Evolutionary conservation across 2,888 invertebrate species (phyloP), one percentile per base, ranked within the genome.

Genomic region (Brachyptera risi): DNA sequence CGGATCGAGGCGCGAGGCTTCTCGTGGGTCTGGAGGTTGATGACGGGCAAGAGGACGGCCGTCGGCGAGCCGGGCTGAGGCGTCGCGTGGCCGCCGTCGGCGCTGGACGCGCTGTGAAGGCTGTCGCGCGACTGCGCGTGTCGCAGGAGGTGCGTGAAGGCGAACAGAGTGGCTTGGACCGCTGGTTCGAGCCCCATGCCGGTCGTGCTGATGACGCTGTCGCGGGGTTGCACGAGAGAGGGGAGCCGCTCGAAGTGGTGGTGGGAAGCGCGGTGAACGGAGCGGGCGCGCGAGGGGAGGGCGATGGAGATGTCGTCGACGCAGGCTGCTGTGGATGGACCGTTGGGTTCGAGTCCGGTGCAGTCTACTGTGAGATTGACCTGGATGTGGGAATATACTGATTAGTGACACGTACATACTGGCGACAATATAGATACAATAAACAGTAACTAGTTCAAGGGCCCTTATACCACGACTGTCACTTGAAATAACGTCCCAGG

Each of bases 311-410:
- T 59, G 57, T 47, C 44, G 65, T 50, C 35, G 63, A 58, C 37
- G 61, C 59, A 23, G 51, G 66, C 64, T n/a, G 62, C 59, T 9
- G 65, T 67, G 3, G 58, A 54, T 3, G 56, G 37, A 7, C 21
- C 37, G 17, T 44, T 15, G 23, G 24, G 44, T 5, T 42, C 65
- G 2, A 64, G 42, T 5, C 64, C 66, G 47, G 68, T 71, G 65
- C 74, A 74, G 66, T 75, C 75, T 50, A 75, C 71, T 11, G 74
- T 75, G 60, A 75, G 68, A 66, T 74, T 74, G 59, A 75, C 73
- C 75, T 75, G 65, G 1, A 58, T 7, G 7, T 5, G 31, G 31
- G n/a, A 31, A 11, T 31, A 38, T 19, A 9, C 13, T 40, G 13
- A 38, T 31, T 11, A 31, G 31, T 1, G 38, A 17, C 9, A 21